These are phyloP conservation scores for Autographa gamma DNA, from an alignment of 2,888 invertebrate species.

Conservation along the genomic window DNA sequence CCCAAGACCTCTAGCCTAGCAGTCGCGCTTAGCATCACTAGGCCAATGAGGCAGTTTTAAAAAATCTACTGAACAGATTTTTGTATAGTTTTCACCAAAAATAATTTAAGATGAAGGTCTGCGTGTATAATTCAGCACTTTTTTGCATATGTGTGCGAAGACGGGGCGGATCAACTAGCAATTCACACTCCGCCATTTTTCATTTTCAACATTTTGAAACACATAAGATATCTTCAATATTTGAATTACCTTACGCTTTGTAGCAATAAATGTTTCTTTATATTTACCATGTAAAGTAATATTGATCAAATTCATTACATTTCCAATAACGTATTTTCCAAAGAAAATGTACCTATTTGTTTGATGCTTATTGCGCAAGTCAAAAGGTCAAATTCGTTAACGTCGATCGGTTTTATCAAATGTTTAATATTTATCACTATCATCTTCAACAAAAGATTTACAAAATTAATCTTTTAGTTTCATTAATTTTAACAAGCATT, in stretches of 20 bases:
- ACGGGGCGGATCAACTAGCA: too few relatives aligned
- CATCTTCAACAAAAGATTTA: conserved; percentile 20
- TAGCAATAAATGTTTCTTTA: neutral
- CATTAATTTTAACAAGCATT: conserved; percentile 15
- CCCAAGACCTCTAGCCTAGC: too few relatives aligned
- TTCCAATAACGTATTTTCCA: neutral
- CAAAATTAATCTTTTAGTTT: conserved; percentile 10
- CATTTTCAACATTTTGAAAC: too few relatives aligned
- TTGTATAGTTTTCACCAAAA: too few relatives aligned
- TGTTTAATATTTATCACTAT: conserved; percentile 9
- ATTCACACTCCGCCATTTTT: too few relatives aligned
- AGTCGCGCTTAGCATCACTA: too few relatives aligned
- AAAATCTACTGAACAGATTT: too few relatives aligned
- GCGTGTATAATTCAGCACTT: too few relatives aligned
- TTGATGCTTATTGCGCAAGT: neutral
- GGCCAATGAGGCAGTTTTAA: too few relatives aligned
- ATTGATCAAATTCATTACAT: neutral
- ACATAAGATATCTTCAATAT: too few relatives aligned
- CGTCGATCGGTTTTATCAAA: neutral
- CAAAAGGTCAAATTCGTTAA: conserved; percentile 2
- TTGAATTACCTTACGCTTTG: neutral
- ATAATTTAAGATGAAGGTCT: too few relatives aligned
- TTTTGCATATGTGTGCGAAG: too few relatives aligned
- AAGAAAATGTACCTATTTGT: neutral
- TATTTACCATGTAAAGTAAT: neutral